These are phyloP conservation scores for Drosophila quinaria DNA, from an alignment of 2,888 invertebrate genomes.

Conservation along the genomic window DNA sequence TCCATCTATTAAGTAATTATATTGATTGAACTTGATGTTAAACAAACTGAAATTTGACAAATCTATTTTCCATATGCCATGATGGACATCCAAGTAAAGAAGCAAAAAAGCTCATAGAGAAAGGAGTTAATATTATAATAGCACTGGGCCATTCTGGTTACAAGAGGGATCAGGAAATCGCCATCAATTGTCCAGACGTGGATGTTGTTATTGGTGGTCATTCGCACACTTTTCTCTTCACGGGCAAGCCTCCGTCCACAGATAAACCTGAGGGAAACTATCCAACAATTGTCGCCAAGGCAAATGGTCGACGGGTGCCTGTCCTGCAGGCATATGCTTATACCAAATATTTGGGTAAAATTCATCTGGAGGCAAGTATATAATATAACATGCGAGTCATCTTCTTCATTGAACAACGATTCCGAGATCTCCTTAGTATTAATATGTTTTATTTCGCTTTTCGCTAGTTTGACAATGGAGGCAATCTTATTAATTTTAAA, in stretches of 20 bases:
- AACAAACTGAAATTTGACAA: not conserved
- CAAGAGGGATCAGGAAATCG: conserved; percentile 91
- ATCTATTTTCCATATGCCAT: not conserved
- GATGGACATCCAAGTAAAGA: not conserved
- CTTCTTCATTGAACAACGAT: not conserved
- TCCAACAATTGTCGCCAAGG: conserved; percentile 90
- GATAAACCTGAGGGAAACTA: conserved; percentile 88
- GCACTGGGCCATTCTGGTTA: conserved; percentile 88
- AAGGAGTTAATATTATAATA: conserved; percentile 25
- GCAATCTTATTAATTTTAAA: conserved; percentile 88
- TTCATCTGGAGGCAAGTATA: conserved; percentile 86
- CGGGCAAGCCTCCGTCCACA: conserved; percentile 86
- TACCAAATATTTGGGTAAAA: conserved; percentile 94
- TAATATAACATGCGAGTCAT: not conserved
- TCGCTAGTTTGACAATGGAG: conserved; percentile 88
- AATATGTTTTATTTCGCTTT: not conserved
- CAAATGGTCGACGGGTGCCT: conserved; percentile 90
- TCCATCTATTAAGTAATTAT: conserved; percentile 12
- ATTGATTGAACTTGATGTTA: not conserved
- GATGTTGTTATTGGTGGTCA: conserved; percentile 97
- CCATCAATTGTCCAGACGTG: conserved; percentile 90
- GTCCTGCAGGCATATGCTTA: conserved; percentile 96
- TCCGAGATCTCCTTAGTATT: not conserved
- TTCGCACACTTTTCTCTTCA: conserved; percentile 95
- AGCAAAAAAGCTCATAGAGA: not conserved